A percentile compares a stretch with the other conserved stretches of the same genome.
Conservation (phyloP, 2,113 vertebrate species). For the Conger conger region DNA sequence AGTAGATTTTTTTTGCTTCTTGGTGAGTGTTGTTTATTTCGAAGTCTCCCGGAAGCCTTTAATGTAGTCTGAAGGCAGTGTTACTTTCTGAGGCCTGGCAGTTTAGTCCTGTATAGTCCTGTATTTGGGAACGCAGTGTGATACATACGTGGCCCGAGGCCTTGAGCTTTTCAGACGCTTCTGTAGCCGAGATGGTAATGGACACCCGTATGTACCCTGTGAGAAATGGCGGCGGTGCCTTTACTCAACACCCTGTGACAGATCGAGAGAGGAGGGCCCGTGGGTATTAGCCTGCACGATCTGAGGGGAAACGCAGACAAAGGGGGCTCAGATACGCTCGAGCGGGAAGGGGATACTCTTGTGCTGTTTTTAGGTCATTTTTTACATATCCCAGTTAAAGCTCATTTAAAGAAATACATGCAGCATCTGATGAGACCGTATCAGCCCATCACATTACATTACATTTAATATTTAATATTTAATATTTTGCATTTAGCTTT, state of each 20-base stretch:
- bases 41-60: not conserved
- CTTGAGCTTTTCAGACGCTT: constrained; percentile 50
- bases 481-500: no score
- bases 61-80: no score
- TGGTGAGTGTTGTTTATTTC: not conserved
- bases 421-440: not conserved
- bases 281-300: not conserved
- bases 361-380: constrained; percentile 29
- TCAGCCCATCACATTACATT: no score
- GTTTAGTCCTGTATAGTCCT: not conserved
- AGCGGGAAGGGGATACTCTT: constrained; percentile 50
- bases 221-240: constrained; percentile 33
- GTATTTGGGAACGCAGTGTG: constrained; percentile 13
- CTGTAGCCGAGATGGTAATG: constrained; percentile 53
- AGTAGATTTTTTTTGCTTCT: not conserved
- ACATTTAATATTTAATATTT: no score
- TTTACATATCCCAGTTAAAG: constrained; percentile 38
- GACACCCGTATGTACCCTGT: constrained; percentile 32
- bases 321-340: constrained; percentile 39
- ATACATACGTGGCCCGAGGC: constrained; percentile 49
- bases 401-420: constrained; percentile 19
- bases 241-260: constrained; percentile 4
- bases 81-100: not conserved
- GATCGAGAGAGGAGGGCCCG: not conserved
- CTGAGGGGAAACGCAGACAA: constrained; percentile 32